phyloP scores from a whole-genome alignment of 2,113 vertebrate species.

The Cynocephalus volans region DNA sequence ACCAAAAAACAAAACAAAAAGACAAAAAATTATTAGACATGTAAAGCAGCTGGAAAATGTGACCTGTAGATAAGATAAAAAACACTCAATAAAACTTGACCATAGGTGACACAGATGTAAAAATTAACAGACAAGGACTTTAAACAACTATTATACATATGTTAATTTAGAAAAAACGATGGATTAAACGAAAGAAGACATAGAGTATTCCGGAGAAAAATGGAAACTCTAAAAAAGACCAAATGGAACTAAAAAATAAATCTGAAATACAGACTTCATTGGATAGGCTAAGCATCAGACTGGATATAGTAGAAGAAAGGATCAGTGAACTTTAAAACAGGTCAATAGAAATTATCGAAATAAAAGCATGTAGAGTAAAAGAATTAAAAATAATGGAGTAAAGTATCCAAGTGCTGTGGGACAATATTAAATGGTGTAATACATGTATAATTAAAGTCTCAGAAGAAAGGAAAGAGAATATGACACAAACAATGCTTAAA shows the following conservation, averaged over 20 bases:
- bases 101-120: background rate
- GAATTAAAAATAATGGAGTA: background rate
- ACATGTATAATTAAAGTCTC: background rate
- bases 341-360: background rate
- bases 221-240: background rate
- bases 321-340: background rate
- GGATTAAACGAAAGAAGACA: background rate
- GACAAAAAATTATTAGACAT: background rate
- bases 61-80: background rate
- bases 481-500: background rate
- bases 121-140: background rate
- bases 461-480: background rate
- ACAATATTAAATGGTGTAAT: background rate
- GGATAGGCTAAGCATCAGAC: background rate
- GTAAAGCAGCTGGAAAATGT: background rate
- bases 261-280: background rate
- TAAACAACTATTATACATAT: background rate
- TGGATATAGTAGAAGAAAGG: background rate
- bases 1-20: too few species aligned
- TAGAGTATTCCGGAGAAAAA: background rate
- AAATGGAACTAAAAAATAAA: background rate
- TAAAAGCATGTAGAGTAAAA: background rate
- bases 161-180: background rate
- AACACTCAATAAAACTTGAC: background rate
- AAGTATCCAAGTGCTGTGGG: background rate